Evolutionary conservation across 2,797 vertebrate genomes (phyloP).

Genomic region (Borostomias antarcticus): DNA sequence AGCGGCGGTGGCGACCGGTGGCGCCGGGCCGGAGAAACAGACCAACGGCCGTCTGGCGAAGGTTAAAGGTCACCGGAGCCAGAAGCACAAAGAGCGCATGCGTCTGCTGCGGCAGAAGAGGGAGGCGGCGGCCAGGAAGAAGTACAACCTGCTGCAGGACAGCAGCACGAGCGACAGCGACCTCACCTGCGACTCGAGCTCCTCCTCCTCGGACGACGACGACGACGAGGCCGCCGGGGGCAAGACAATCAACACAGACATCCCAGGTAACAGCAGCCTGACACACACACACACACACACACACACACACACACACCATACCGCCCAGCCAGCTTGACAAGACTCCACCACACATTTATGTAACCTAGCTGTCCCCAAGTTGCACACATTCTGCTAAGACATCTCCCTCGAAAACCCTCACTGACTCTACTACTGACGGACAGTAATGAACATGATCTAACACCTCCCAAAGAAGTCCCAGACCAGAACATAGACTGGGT

Average conservation of each 20-base stretch:
- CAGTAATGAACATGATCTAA: not conserved
- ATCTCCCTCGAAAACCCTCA: not conserved
- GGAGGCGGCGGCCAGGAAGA: slow-evolving; percentile 94
- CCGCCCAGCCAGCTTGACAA: too few relatives aligned
- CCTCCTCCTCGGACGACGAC: slow-evolving; percentile 83
- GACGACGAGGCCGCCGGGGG: slow-evolving; percentile 92
- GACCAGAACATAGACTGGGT: too few relatives aligned
- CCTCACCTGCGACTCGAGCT: slow-evolving; percentile 93
- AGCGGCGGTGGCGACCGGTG: slow-evolving; percentile 34
- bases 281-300: slow-evolving; percentile 31
- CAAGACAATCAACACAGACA: slow-evolving; percentile 97
- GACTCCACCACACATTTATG: not conserved
- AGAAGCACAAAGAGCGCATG: slow-evolving; percentile 97
- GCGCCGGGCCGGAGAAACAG: slow-evolving; percentile 87
- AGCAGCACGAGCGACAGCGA: slow-evolving; percentile 99
- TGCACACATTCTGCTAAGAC: not conserved
- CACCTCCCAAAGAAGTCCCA: not conserved
- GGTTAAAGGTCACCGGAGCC: slow-evolving; percentile 91
- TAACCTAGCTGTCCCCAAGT: not conserved
- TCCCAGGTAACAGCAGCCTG: slow-evolving; percentile 91
- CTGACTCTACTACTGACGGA: not conserved
- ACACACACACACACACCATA: not conserved
- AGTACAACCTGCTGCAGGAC: slow-evolving; percentile 98
- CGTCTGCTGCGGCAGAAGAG: slow-evolving; percentile 94
- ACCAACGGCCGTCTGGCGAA: slow-evolving; percentile 87